A percentile compares a stretch with the other conserved stretches of the same genome.
phyloP scores from a whole-genome alignment of 2,797 vertebrate genomes.

The Thunnus albacares region DNA sequence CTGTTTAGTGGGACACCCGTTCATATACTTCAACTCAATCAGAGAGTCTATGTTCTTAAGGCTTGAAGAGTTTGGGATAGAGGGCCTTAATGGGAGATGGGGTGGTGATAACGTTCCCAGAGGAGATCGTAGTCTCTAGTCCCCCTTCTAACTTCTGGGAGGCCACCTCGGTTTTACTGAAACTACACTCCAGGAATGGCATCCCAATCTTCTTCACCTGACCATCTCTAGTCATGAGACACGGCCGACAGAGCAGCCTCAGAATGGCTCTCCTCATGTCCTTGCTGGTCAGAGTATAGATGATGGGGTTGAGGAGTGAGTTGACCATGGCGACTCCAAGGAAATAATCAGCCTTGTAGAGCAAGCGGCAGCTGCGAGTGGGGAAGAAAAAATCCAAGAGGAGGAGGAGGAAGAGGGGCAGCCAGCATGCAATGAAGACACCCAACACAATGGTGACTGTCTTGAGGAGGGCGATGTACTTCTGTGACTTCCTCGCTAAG shows the following conservation, averaged over 20 bases:
- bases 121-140: conserved; percentile 86
- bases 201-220: conserved; percentile 86
- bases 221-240: conserved; percentile 85
- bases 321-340: conserved; percentile 93
- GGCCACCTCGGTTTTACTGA: conserved; percentile 87
- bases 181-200: conserved; percentile 88
- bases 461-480: conserved; percentile 91
- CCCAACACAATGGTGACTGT: conserved; percentile 93
- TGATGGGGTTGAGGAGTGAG: conserved; percentile 93
- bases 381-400: conserved; percentile 90
- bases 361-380: conserved; percentile 79
- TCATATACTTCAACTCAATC: conserved; percentile 36
- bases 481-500: conserved; percentile 82
- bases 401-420: conserved; percentile 92
- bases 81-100: conserved; percentile 82
- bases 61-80: conserved; percentile 82
- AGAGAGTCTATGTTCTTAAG: conserved; percentile 52
- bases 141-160: conserved; percentile 85
- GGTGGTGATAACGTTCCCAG: conserved; percentile 81
- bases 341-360: conserved; percentile 92
- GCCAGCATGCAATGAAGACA: conserved; percentile 92
- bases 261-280: conserved; percentile 92
- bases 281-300: conserved; percentile 92
- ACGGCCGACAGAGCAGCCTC: conserved; percentile 86
- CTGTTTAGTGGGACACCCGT: conserved; percentile 39